Evolutionary conservation across 1,140 invertebrate species (phyloP), one percentile per base, ranked within the genome.

Genomic region (Elysia chlorotica): DNA sequence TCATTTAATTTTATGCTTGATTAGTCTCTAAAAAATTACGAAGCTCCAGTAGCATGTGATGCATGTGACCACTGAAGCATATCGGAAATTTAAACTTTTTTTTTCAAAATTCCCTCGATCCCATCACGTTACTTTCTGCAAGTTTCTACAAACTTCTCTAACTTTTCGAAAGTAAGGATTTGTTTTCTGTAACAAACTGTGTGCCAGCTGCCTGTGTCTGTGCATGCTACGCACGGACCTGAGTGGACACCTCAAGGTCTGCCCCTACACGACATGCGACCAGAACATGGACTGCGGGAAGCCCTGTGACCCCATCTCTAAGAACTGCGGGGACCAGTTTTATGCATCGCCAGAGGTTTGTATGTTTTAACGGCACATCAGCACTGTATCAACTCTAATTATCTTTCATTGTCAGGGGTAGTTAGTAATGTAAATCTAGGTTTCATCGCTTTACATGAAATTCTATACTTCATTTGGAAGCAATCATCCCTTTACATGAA

Each of bases 321-420:
- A 38, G 33, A 70, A 57, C 54, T 70, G 67, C 59, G 67, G 67
- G n/a, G 67, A 70, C 67, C 67, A 70, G 67, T 70, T 70, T 38
- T 70, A 70, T n/a, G 67, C 67, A 10, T 57, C 67, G 2, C 67
- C 67, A 0, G 67, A 70, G 67, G 65, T 67, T 5, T 48, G 41
- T 48, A n/a, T 48, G 41, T 48, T n/a, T 48, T 48, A 48, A 14
- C 41, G 10, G n/a, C 41, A 48, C 41, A 48, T 14, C 10, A 10
- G n/a, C 41, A 48, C 10, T n/a, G n/a, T 48, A 48, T 48, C n/a
- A n/a, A n/a, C n/a, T n/a, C n/a, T n/a, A n/a, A n/a, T 48, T 48
- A 14, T 14, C 41, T 14, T 48, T 48, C n/a, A 48, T n/a, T 48
- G n/a, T 48, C 10, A 10, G n/a, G n/a, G 41, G 41, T 10, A 48